Evolutionary conservation across 2,888 invertebrate species (phyloP), one percentile per base, ranked within the genome.

Genomic region (Dasypolia templi): DNA sequence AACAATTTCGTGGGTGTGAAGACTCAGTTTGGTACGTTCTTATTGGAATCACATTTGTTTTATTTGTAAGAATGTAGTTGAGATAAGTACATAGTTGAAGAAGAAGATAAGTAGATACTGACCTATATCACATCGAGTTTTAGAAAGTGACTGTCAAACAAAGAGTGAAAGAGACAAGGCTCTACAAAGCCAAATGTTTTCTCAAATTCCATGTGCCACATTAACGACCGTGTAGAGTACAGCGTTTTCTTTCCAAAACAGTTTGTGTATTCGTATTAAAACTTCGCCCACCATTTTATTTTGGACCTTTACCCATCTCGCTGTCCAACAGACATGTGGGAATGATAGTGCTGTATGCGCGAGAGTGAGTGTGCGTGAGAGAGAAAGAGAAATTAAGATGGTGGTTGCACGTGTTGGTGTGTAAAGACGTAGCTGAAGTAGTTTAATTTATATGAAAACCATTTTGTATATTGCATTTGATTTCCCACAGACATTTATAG

Each of bases 401-500:
- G 46, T 6, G 46, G 19, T 46, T 46, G 46, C 46, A 19, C 19
- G 19, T n/a, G n/a, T 46, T 46, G 17, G 6, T 46, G 46, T 46
- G 46, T 46, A 46, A 19, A 5, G 6, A 19, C 17, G 19, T 46
- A 19, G 44, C 17, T 44, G 17, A 17, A 44, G n/a, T 44, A 44
- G 44, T 44, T 19, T 11, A 56, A 32, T 56, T 56, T 11, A 4
- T 11, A 56, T 56, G 32, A 29, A 56, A 11, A 56, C 11, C 14
- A 53, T 0, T 32, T 11, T 4, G 19, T 22, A 56, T 11, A 29
- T 3, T 1, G 17, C 1, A 1, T 32, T 56, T 32, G 32, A 32
- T 32, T 46, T 56, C 32, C 22, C 56, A 55, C 87, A 95, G 95
- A 96, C 76, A 92, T 95, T 22, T 94, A 95, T 90, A 91, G 87